phyloP scores from a whole-genome alignment of 2,113 vertebrate species.

The Ploceus nigricollis region DNA sequence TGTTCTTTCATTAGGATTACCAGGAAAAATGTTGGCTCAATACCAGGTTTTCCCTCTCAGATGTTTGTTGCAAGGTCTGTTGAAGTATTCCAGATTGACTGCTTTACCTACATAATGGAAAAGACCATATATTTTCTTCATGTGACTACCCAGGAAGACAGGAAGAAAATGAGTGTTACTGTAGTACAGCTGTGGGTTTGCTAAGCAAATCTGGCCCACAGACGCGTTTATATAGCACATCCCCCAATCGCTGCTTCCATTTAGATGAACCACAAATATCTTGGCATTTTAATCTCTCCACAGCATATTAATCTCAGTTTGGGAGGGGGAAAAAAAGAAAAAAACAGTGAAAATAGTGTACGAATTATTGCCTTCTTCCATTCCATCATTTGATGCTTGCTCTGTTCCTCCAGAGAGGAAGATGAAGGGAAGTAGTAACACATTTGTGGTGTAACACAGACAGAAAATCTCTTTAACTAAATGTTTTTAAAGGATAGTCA shows the following conservation, averaged over 20 bases:
- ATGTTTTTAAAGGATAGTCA: not conserved
- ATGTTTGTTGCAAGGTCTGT: not conserved
- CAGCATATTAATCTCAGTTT: not conserved
- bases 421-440: not conserved
- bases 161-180: not conserved
- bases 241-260: not conserved
- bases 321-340: not conserved
- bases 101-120: not conserved
- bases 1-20: not conserved
- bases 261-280: slow-evolving; percentile 37
- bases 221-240: not conserved
- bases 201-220: not conserved
- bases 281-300: slow-evolving; percentile 5
- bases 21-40: not conserved
- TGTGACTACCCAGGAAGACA: not conserved
- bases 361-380: not conserved
- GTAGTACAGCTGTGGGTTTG: not conserved
- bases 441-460: not conserved
- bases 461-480: not conserved
- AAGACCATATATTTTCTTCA: not conserved
- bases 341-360: not conserved
- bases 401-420: not conserved
- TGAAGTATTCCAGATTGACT: not conserved
- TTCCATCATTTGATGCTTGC: not conserved
- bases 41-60: not conserved